Percentiles rank a stretch among this genome's conserved stretches.
phyloP scores from a whole-genome alignment of 2,888 invertebrate genomes.

The Stenodema calcarata region DNA sequence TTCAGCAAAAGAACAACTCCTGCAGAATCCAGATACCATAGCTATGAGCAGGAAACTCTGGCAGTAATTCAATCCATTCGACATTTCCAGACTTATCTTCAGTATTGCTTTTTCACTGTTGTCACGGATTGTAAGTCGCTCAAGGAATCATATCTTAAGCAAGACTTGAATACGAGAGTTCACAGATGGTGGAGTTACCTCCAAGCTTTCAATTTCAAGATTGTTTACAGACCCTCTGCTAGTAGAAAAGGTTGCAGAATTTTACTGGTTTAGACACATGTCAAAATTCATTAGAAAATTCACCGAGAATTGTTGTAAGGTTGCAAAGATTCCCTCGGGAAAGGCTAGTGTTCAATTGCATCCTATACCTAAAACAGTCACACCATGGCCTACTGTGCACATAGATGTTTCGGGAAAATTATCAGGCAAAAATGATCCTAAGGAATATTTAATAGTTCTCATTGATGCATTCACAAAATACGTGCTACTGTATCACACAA shows the following conservation, averaged over 20 bases:
- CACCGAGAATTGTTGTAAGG: conserved; percentile 59
- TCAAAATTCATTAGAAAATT: conserved; percentile 58
- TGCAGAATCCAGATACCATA: not conserved
- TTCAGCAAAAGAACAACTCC: conserved; percentile 5
- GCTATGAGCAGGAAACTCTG: not conserved
- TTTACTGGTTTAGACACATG: conserved; percentile 17
- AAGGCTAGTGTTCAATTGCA: conserved; percentile 7
- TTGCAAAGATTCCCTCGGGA: conserved; percentile 58
- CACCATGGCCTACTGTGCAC: conserved; percentile 57
- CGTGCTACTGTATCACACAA: not conserved
- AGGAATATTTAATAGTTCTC: conserved; percentile 58
- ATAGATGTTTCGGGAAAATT: conserved; percentile 56
- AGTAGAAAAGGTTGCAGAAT: conserved; percentile 15
- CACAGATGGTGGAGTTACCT: conserved; percentile 22
- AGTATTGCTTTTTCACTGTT: conserved; percentile 8
- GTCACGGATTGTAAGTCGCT: too few species aligned
- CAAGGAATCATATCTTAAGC: conserved; percentile 6
- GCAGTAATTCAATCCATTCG: conserved; percentile 12
- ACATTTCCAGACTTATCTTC: conserved; percentile 10
- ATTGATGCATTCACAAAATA: conserved; percentile 53
- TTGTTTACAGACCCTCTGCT: too few species aligned
- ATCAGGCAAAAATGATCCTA: conserved; percentile 57
- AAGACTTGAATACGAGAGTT: not conserved
- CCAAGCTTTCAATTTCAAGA: conserved; percentile 27
- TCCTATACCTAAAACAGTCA: conserved; percentile 57